These are phyloP conservation scores for Oscheius sp. DNA, from an alignment of 2,888 invertebrate genomes.

Conservation along the genomic window DNA sequence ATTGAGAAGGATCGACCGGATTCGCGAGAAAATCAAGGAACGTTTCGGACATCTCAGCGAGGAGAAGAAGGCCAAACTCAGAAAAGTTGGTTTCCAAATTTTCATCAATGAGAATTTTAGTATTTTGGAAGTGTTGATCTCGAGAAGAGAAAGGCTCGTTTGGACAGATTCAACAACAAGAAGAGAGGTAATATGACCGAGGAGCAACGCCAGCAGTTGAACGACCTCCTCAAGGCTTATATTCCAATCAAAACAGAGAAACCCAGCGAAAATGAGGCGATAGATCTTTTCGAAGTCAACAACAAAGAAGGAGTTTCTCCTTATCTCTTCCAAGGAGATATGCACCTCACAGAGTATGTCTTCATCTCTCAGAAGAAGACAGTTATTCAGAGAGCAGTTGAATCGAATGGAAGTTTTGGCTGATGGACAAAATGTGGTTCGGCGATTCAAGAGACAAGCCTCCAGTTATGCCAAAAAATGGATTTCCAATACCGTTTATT, in stretches of 20 bases:
- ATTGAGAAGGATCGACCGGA: background rate
- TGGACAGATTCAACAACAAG: background rate
- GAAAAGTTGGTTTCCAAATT: background rate
- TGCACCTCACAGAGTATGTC: constrained; percentile 30
- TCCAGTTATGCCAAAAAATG: constrained; percentile 33
- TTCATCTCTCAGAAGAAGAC: background rate
- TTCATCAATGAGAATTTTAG: background rate
- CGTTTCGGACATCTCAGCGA: constrained; percentile 3
- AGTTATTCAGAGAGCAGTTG: background rate
- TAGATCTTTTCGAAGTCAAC: constrained; percentile 31
- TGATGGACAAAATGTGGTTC: background rate
- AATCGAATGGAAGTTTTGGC: background rate
- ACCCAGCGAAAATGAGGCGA: background rate
- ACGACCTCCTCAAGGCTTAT: background rate
- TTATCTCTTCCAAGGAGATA: constrained; percentile 34
- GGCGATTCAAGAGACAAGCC: constrained; percentile 39
- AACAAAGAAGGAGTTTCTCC: constrained; percentile 23
- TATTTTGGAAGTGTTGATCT: constrained; percentile 7
- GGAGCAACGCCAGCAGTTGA: background rate
- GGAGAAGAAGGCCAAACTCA: constrained; percentile 9
- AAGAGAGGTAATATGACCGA: background rate
- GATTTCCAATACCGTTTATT: constrained; percentile 39
- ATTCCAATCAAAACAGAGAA: constrained; percentile 5
- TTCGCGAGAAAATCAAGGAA: background rate
- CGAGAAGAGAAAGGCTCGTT: background rate